These are phyloP conservation scores for Drosophila miranda DNA, from an alignment of 1,140 invertebrate species.

Conservation along the genomic window DNA sequence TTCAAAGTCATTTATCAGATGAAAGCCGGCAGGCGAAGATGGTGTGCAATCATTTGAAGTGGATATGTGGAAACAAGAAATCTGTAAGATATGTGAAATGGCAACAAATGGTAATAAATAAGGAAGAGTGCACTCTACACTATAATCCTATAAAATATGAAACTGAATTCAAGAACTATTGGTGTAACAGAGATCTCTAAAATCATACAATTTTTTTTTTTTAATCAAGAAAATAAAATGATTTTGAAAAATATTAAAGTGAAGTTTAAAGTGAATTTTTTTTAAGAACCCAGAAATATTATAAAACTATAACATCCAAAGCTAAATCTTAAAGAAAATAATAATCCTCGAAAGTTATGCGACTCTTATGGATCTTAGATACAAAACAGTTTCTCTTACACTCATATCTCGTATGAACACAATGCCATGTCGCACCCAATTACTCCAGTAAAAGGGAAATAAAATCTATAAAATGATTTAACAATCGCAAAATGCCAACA, in stretches of 20 bases:
- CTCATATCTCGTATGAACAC: neutral
- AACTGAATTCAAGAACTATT: neutral
- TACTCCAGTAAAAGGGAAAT: conserved; percentile 25
- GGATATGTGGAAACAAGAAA: conserved; percentile 47
- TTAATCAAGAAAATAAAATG: neutral
- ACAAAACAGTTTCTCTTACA: neutral
- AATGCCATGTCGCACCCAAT: conserved; percentile 12
- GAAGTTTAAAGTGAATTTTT: neutral
- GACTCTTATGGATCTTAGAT: neutral
- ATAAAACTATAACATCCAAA: neutral
- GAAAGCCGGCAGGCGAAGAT: conserved; percentile 27
- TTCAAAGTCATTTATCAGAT: conserved; percentile 58
- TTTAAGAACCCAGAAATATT: no score
- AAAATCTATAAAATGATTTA: conserved; percentile 16
- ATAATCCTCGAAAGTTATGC: no score
- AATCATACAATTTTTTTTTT: neutral
- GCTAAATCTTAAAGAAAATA: no score
- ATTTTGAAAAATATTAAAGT: neutral
- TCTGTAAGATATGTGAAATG: neutral
- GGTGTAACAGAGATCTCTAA: neutral
- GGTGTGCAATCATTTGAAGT: conserved; percentile 41
- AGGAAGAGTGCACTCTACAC: no score
- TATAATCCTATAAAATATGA: neutral
- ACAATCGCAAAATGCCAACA: conserved; percentile 35
- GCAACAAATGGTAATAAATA: neutral